A percentile compares a stretch with the other conserved stretches of the same genome.
These are phyloP conservation scores for Tapera naevia DNA, from an alignment of 2,797 vertebrate species.

Conservation along the genomic window DNA sequence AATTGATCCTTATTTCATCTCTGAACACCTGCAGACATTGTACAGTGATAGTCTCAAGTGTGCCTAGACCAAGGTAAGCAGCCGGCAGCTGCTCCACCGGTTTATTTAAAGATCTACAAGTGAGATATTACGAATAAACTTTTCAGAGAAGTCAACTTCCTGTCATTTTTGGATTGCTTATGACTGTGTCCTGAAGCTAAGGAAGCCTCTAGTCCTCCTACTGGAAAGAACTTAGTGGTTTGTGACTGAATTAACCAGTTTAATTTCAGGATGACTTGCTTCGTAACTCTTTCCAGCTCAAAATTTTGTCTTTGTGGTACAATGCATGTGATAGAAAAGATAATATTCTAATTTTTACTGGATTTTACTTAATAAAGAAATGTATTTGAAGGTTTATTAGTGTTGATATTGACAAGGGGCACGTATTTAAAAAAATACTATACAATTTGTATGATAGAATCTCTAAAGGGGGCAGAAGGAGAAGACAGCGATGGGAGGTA, in stretches of 20 bases:
- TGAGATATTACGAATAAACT: background rate
- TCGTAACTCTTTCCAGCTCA: background rate
- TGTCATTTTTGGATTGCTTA: rapidly evolving
- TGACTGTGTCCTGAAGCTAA: background rate
- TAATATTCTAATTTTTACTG: background rate
- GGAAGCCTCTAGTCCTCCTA: background rate
- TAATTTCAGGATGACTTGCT: background rate
- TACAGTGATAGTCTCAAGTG: no score
- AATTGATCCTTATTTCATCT: background rate
- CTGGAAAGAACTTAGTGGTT: background rate
- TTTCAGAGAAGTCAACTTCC: background rate
- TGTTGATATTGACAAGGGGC: background rate
- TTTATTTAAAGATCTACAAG: background rate
- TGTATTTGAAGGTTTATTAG: background rate
- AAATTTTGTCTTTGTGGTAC: background rate
- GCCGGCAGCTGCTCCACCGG: background rate
- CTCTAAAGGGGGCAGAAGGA: background rate
- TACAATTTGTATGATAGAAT: background rate
- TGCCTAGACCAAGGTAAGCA: background rate
- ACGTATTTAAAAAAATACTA: background rate
- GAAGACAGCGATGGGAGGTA: rapidly evolving
- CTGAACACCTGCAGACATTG: background rate
- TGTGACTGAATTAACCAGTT: background rate
- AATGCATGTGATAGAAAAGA: background rate
- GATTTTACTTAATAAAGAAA: background rate